Evolutionary conservation across 2,888 invertebrate species (phyloP).

Genomic region (Metalampra italica): DNA sequence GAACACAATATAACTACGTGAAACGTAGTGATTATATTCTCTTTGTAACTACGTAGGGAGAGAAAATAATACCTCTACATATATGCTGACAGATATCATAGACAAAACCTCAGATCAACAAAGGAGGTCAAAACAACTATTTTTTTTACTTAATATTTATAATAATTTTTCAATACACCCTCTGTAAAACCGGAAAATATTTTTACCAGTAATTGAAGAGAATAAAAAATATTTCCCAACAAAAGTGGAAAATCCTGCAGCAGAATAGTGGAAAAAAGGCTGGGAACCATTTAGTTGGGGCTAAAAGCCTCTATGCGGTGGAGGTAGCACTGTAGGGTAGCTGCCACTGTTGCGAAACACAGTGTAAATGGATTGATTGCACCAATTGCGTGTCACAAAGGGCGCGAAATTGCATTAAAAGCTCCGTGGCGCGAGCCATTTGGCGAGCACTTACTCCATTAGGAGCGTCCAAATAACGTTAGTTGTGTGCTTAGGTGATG

Average conservation of each 20-base stretch:
- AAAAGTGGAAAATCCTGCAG: background rate
- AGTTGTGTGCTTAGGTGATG: slow-evolving; percentile 47
- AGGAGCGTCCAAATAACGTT: slow-evolving; percentile 72
- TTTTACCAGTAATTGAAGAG: background rate
- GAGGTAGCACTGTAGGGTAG: slow-evolving; percentile 22
- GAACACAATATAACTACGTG: too few relatives aligned
- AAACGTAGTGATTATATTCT: too few relatives aligned
- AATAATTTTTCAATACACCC: too few relatives aligned
- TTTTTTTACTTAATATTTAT: too few relatives aligned
- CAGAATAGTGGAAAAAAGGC: slow-evolving; percentile 15
- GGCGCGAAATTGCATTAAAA: slow-evolving; percentile 76
- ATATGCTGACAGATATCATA: too few relatives aligned
- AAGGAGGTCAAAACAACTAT: too few relatives aligned
- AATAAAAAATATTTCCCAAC: background rate
- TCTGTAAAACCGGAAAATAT: too few relatives aligned
- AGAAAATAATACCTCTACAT: too few relatives aligned
- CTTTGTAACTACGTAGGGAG: too few relatives aligned
- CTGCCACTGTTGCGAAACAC: slow-evolving; percentile 72
- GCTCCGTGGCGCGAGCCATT: slow-evolving; percentile 74
- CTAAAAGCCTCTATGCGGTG: slow-evolving; percentile 56
- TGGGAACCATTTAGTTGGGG: slow-evolving; percentile 42
- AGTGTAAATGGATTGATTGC: slow-evolving; percentile 80
- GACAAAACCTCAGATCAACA: too few relatives aligned
- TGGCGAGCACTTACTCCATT: slow-evolving; percentile 75
- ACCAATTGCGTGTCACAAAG: slow-evolving; percentile 74